phyloP scores from a whole-genome alignment of 30 jellyfish, hydroid and myxozoan species.

The Mastigias papua region DNA sequence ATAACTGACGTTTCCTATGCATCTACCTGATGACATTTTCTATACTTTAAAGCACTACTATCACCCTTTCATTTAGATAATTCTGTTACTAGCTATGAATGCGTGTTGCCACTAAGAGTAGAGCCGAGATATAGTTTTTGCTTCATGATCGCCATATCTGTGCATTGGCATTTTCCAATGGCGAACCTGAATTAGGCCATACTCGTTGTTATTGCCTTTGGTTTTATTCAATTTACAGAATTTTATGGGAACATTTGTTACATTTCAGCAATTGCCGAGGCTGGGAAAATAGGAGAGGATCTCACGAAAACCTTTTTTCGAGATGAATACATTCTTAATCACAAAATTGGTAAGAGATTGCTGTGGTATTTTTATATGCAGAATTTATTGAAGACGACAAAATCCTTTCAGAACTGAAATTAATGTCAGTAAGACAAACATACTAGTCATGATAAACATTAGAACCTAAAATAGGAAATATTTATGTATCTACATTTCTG shows the following conservation, averaged over 20 bases:
- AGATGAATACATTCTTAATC: constrained; percentile 91
- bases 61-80: too few relatives aligned
- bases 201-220: neutral
- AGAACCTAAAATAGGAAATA: too few relatives aligned
- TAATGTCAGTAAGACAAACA: too few relatives aligned
- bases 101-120: too few relatives aligned
- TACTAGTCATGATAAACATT: too few relatives aligned
- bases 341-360: constrained; percentile 87
- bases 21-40: too few relatives aligned
- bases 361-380: too few relatives aligned
- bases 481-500: too few relatives aligned
- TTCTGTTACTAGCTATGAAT: neutral
- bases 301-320: constrained; percentile 81
- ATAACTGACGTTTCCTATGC: too few relatives aligned
- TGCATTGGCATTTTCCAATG: neutral
- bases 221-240: neutral
- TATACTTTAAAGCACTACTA: too few relatives aligned
- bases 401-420: too few relatives aligned
- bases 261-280: constrained; percentile 92
- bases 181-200: neutral
- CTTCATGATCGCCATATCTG: neutral
- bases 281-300: constrained; percentile 80
- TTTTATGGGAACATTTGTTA: neutral
- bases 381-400: too few relatives aligned
- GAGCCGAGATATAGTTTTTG: neutral